Base-by-base conservation (phyloP, 2,797 vertebrate species). In the Cirrhinus molitorella region DNA sequence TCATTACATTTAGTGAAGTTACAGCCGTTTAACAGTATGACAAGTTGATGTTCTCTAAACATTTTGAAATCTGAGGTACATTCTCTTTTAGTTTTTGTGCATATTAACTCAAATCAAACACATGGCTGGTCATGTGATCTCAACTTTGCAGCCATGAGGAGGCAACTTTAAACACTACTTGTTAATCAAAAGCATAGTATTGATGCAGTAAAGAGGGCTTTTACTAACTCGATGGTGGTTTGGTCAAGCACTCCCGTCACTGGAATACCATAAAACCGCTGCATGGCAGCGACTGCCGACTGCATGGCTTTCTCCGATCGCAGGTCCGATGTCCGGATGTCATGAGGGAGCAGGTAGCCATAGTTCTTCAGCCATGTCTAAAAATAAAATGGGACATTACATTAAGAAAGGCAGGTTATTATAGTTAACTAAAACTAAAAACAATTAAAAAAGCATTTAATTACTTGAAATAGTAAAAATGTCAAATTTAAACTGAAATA, bases 291-390 rank as follows among this genome's bases (percentile, higher is more conserved):
- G 84, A 98, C 96, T 2, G 97, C 97, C 0, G 96, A 96, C 94
- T 97, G 96, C 93, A 97, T 96, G 93, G 93, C 95, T 83, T 96
- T 97, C 90, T 96, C 96, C 85, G 96, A 97, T 83, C 95, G 95
- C 88, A 97, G 91, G 88, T 96, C 96, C 0, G 96, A 96, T 0
- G 95, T 95, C 21, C 95, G 92, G 34, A 96, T 92, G 63, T 97
- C 96, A 47, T 95, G 96, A 49, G 96, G 96, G 86, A 97, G 95
- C 91, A 98, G 93, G 91, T 98, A 98, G 82, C 97, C 97, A 6
- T 97, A 98, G 61, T 95, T 96, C 93, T 97, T 97, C 90, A 98
- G 86, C 97, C 97, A 98, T 16, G 93, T 96, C 97, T 98, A 94
- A 79, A 73, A 40, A 25, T n/a, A 80, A 19, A 83, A 31, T 73